Percentiles rank a stretch among this genome's conserved stretches.
Conservation (phyloP, 2,113 vertebrate genomes). For the Columbina picui region DNA sequence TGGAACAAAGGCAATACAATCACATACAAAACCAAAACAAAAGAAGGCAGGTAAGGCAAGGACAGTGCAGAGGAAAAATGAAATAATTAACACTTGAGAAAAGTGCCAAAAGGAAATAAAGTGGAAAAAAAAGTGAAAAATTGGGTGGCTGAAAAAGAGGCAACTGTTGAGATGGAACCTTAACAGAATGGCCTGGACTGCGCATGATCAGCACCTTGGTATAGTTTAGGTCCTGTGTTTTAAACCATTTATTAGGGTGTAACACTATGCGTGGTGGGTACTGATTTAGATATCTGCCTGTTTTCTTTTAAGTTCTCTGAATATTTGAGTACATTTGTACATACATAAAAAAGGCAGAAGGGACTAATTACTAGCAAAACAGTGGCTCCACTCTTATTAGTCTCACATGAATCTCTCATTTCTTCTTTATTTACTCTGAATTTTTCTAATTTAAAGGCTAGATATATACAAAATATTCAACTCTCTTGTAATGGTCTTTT, state of each 20-base stretch:
- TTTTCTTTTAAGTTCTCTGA: conserved; percentile 15
- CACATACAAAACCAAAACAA: conserved; percentile 51
- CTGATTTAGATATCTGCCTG: conserved; percentile 11
- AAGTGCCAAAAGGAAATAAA: conserved; percentile 55
- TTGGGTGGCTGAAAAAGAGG: conserved; percentile 28
- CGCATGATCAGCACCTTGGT: conserved; percentile 2
- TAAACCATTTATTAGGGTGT: neutral
- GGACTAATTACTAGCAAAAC: conserved; percentile 21
- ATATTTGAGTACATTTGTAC: conserved; percentile 9
- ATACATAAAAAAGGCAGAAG: conserved; percentile 13
- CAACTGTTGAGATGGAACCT: conserved; percentile 44
- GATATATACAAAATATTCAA: conserved; percentile 12
- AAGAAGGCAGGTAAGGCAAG: conserved; percentile 62
- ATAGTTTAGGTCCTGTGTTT: neutral
- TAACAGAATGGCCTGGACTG: conserved; percentile 7
- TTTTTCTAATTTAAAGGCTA: conserved; percentile 18
- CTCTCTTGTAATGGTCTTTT: conserved; percentile 1
- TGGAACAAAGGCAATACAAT: conserved; percentile 68
- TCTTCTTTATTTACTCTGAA: neutral
- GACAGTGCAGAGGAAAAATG: conserved; percentile 31
- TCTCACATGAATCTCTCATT: conserved; percentile 1
- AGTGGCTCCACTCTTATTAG: conserved; percentile 4
- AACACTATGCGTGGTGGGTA: neutral
- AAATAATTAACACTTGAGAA: conserved; percentile 42
- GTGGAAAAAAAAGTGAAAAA: conserved; percentile 34